Evolutionary conservation across 2,113 vertebrate species (phyloP), one percentile per base, ranked within the genome.

Genomic region (Oryzias melastigma): DNA sequence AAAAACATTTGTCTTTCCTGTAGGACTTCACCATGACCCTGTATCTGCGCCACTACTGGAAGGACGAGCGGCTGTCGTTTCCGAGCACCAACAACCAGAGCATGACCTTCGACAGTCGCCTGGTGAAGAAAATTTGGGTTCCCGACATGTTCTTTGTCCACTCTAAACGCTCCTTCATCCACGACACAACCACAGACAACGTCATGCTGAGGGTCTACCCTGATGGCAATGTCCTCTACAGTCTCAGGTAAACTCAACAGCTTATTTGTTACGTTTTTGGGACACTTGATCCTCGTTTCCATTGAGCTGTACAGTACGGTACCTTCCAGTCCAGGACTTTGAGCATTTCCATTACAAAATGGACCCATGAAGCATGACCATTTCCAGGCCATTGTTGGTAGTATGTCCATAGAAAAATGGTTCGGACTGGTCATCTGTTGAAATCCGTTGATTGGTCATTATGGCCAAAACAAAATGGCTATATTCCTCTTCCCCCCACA

Each of bases 111-210:
- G 97, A 99, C 12, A 95, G 96, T 53, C 92, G 96, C 25, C 88
- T 99, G 65, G 96, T 96, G 72, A 98, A 98, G 90, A 99, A 98
- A 89, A 99, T 98, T 71, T 99, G 96, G 97, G 96, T 99, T 1
- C 97, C 97, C 0, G 96, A 99, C 82, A 97, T 99, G 95, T 99
- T 99, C 75, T 99, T 99, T 0, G 96, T 99, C 52, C 97, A 98
- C 82, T 99, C 96, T 29, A 99, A 99, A 79, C 92, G 95, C 35
- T 98, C 96, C 43, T 98, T 99, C 78, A 99, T 98, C 82, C 97
- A 99, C 0, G 96, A 97, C 89, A 99, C 97, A 58, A 98, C 97
- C 19, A 99, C 95, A 0, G 96, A 98, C 74, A 99, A 99, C 0
- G 94, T 98, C 78, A 99, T 99, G 96, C 89, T 99, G 64, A 91